Percentiles rank a stretch among this genome's conserved stretches.
phyloP scores from a whole-genome alignment of 2,797 vertebrate species.

The Botia almorhae region DNA sequence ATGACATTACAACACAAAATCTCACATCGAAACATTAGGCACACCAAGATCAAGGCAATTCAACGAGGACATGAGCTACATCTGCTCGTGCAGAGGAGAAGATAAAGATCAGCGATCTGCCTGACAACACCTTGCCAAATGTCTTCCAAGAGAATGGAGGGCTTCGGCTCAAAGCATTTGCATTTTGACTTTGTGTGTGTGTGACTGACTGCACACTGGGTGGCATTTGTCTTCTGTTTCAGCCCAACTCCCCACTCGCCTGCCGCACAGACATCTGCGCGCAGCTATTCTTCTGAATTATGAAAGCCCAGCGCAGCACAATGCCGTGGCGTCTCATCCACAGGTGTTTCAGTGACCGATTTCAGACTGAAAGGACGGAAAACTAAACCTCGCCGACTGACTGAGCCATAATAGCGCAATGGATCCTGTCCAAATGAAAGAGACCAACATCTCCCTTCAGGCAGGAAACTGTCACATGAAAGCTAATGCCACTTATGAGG shows the following conservation, averaged over 20 bases:
- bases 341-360: conserved; percentile 50
- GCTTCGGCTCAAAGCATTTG: conserved; percentile 45
- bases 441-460: background rate
- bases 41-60: background rate
- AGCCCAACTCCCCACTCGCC: conserved; percentile 26
- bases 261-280: conserved; percentile 47
- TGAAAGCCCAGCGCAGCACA: conserved; percentile 31
- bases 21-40: background rate
- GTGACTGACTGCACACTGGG: conserved; percentile 51
- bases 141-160: conserved; percentile 30
- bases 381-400: conserved; percentile 1
- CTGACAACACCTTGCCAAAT: conserved; percentile 29
- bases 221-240: conserved; percentile 60
- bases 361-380: conserved; percentile 10
- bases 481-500: conserved; percentile 3
- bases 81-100: background rate
- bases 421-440: conserved; percentile 20
- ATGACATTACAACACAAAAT: background rate
- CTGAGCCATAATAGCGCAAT: conserved; percentile 1
- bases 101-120: background rate
- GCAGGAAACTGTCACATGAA: conserved; percentile 26
- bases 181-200: conserved; percentile 50
- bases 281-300: conserved; percentile 41
- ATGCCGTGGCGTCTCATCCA: conserved; percentile 31
- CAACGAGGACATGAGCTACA: background rate